Conservation (phyloP, 2,797 vertebrate species). For the Parauchenoglanis punctatus region DNA sequence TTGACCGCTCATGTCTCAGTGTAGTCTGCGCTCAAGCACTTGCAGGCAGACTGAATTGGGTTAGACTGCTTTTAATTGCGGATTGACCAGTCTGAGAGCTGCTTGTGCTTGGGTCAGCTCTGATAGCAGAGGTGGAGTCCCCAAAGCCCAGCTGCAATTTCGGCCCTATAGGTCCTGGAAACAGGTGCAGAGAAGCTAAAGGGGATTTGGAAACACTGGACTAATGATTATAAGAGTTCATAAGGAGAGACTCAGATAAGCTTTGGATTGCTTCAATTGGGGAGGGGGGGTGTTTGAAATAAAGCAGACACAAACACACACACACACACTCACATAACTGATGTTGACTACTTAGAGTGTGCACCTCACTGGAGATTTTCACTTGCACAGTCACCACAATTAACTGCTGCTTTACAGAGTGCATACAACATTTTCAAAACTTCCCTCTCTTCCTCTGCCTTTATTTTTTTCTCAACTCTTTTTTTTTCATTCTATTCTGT, state of each 20-base stretch:
- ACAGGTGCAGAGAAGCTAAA: slow-evolving; percentile 49
- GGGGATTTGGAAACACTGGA: slow-evolving; percentile 44
- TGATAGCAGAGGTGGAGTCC: slow-evolving; percentile 70
- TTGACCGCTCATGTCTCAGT: slow-evolving; percentile 62
- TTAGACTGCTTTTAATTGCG: slow-evolving; percentile 82
- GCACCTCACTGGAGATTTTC: slow-evolving; percentile 27
- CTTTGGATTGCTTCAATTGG: slow-evolving; percentile 49
- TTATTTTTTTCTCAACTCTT: slow-evolving; percentile 6
- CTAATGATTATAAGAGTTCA: slow-evolving; percentile 53
- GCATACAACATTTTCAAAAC: slow-evolving; percentile 16
- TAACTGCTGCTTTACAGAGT: slow-evolving; percentile 47
- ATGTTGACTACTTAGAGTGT: background rate
- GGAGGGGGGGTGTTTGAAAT: slow-evolving; percentile 10
- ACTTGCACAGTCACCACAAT: slow-evolving; percentile 32
- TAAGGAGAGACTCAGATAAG: slow-evolving; percentile 49
- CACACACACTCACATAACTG: background rate
- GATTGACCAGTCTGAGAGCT: slow-evolving; percentile 82
- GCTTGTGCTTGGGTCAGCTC: slow-evolving; percentile 71
- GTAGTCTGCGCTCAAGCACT: slow-evolving; percentile 67
- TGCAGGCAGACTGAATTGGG: slow-evolving; percentile 75
- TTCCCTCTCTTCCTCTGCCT: slow-evolving; percentile 41
- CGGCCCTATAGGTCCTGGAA: slow-evolving; percentile 56
- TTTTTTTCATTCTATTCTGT: background rate
- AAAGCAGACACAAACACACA: background rate
- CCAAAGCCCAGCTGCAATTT: slow-evolving; percentile 75